phyloP scores from a whole-genome alignment of 2,888 invertebrate genomes.

The Idaea dimidiata region DNA sequence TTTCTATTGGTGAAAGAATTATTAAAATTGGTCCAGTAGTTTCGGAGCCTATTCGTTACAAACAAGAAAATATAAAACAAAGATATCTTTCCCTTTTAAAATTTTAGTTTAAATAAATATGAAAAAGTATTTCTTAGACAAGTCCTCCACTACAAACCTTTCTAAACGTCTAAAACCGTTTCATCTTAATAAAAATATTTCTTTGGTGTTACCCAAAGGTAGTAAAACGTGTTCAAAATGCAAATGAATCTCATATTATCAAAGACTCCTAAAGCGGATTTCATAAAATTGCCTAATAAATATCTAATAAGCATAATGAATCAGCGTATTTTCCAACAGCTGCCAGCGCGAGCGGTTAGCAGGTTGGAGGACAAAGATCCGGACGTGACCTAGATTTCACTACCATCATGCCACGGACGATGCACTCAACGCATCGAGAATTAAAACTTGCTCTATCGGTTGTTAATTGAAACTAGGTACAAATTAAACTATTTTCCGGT shows the following conservation, averaged over 20 bases:
- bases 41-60: no score
- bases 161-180: no score
- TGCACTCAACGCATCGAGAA: not conserved
- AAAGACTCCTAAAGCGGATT: not conserved
- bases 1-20: no score
- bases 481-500: no score
- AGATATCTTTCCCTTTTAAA: no score
- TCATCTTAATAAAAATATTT: no score
- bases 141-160: no score
- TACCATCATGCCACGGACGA: not conserved
- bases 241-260: not conserved
- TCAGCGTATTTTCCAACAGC: constrained; percentile 13
- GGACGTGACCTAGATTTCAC: constrained; percentile 17
- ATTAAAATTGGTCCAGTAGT: no score
- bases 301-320: constrained; percentile 6
- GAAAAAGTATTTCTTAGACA: no score
- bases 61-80: no score
- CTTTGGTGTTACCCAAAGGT: not conserved
- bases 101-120: no score
- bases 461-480: not conserved
- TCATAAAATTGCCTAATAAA: not conserved
- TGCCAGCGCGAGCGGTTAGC: no score
- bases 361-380: constrained; percentile 11
- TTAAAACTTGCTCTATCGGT: constrained; percentile 5
- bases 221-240: not conserved